Base-by-base conservation (phyloP, 35 echinoderm and acorn worm species). In the Hemicentrotus pulcherrimus region DNA sequence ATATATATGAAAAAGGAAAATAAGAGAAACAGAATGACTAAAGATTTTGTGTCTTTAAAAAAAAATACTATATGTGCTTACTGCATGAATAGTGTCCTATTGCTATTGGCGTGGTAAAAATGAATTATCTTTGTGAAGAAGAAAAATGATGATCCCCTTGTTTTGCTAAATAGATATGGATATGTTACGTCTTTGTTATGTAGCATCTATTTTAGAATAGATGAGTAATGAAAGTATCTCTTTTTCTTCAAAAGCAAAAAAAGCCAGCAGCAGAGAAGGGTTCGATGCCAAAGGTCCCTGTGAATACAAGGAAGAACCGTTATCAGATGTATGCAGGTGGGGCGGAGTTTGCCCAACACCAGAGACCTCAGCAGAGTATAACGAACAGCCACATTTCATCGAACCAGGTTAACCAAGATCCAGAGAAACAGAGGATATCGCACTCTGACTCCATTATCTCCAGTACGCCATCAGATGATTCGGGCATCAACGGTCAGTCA, bases 231-330 rank as follows among this genome's bases (percentile, higher is more conserved):
- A 78, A 78, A 28, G 9, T 41, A 33, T 35, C 18, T 90, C 33
- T 90, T 86, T 90, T 90, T 8, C 8, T 90, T 90, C 12, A 45
- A 90, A 32, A 90, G 46, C 88, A 90, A 47, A 90, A 90, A 14
- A 92, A 94, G 48, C 96, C 96, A 31, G 32, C 88, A 86, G 59
- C 92, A 88, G 96, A 97, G 14, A 87, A 32, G 15, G 61, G 94
- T 30, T 47, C 95, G 24, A 22, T 95, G 52, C 91, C 60, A 24
- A 11, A 86, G 86, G 47, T 90, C 55, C 90, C 65, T 31, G 86
- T 94, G 61, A 87, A 95, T 32, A 89, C 46, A 12, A 24, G 88
- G 33, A 93, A 93, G 48, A 47, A 32, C 16, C 45, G 91, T 31
- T 93, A 93, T 48, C 91, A 93, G 91, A 93, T 93, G 91, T 93